These are phyloP conservation scores for Acronicta aceris DNA, from an alignment of 2,888 invertebrate species.

Conservation along the genomic window DNA sequence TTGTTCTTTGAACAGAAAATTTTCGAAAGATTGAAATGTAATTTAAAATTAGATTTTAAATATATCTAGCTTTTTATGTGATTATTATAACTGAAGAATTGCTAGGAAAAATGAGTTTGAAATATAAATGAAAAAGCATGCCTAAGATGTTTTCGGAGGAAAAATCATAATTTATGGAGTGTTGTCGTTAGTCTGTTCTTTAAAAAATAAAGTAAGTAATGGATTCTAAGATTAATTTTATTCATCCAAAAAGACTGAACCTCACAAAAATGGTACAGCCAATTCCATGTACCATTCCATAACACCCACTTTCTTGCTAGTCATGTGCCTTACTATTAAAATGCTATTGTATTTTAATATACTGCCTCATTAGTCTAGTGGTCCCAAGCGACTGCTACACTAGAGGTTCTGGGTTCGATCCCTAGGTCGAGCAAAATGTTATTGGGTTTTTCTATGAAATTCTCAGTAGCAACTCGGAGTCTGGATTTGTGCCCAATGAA, in stretches of 20 bases:
- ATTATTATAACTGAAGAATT: constrained; percentile 24
- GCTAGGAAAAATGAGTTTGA: constrained; percentile 15
- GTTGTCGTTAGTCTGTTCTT: constrained; percentile 1
- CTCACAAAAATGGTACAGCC: too few species aligned
- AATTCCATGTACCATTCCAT: too few species aligned
- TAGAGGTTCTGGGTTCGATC: too few species aligned
- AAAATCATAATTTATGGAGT: constrained; percentile 7
- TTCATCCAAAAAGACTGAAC: not conserved
- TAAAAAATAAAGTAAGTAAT: not conserved
- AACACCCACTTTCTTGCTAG: too few species aligned
- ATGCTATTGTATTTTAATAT: too few species aligned
- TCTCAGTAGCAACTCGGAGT: too few species aligned
- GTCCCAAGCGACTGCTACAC: too few species aligned
- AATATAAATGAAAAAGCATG: not conserved
- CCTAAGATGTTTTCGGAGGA: constrained; percentile 1
- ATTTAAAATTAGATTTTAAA: constrained; percentile 14
- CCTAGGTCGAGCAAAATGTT: too few species aligned
- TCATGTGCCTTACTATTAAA: too few species aligned
- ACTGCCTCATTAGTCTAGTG: too few species aligned
- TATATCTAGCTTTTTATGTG: not conserved
- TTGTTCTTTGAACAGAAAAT: constrained; percentile 29
- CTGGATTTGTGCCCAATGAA: too few species aligned
- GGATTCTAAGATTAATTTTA: not conserved
- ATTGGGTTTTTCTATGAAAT: too few species aligned
- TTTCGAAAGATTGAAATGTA: constrained; percentile 35